These are phyloP conservation scores for Enteromius afrohamiltoni DNA, from an alignment of 2,797 vertebrate species.

Conservation along the genomic window DNA sequence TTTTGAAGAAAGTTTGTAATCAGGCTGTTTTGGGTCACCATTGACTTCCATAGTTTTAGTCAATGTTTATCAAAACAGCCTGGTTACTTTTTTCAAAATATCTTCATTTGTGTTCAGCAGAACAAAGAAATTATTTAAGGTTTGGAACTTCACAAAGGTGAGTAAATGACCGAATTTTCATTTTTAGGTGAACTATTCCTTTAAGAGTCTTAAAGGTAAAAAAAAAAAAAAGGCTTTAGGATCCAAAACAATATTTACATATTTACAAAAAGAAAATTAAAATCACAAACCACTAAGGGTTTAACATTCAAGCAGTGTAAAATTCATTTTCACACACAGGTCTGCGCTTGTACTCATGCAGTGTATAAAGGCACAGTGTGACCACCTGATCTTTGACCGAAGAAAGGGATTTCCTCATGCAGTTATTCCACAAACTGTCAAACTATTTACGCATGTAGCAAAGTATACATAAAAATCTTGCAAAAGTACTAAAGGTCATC, in stretches of 20 bases:
- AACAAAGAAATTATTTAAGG: too few relatives aligned
- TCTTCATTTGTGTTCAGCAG: too few relatives aligned
- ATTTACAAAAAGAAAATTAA: neutral
- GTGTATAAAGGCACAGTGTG: conserved; percentile 12
- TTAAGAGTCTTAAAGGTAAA: neutral
- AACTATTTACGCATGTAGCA: neutral
- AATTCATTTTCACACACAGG: neutral
- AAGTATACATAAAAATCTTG: neutral
- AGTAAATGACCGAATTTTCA: too few relatives aligned
- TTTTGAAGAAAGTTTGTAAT: too few relatives aligned
- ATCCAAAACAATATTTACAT: neutral
- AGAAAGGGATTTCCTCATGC: neutral
- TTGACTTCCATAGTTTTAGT: too few relatives aligned
- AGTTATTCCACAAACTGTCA: neutral
- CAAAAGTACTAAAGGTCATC: neutral
- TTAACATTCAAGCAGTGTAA: neutral
- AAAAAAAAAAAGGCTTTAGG: neutral
- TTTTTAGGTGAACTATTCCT: too few relatives aligned
- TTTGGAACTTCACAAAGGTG: too few relatives aligned
- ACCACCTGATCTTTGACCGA: neutral
- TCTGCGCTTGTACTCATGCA: neutral
- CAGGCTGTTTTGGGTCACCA: too few relatives aligned
- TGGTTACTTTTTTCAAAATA: too few relatives aligned
- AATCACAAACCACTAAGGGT: neutral
- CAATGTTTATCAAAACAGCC: too few relatives aligned